phyloP scores from a whole-genome alignment of 2,888 invertebrate genomes.

The Herminia tarsipennalis region DNA sequence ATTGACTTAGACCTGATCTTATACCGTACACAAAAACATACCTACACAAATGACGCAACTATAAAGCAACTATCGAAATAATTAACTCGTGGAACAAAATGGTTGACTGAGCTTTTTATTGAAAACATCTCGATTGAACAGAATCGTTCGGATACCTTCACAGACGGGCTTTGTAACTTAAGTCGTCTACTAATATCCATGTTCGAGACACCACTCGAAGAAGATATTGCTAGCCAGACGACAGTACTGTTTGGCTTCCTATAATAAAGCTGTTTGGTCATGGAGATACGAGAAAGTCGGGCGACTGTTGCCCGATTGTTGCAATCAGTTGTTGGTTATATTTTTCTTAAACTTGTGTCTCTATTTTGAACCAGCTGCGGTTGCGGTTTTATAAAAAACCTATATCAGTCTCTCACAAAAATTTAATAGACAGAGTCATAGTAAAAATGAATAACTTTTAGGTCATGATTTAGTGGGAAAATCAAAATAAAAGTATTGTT shows the following conservation, averaged over 20 bases:
- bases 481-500: too few relatives aligned
- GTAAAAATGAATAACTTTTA: too few relatives aligned
- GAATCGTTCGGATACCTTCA: conserved; percentile 32
- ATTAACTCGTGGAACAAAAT: conserved; percentile 19
- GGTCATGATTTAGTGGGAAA: too few relatives aligned
- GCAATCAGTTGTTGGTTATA: background rate
- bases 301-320: background rate
- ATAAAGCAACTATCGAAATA: conserved; percentile 20
- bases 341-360: too few relatives aligned
- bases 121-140: conserved; percentile 42
- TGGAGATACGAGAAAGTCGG: conserved; percentile 1
- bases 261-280: conserved; percentile 18
- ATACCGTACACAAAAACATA: background rate
- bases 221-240: conserved; percentile 42
- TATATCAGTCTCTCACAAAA: too few relatives aligned
- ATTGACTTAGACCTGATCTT: background rate
- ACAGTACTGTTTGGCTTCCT: conserved; percentile 38
- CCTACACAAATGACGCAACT: conserved; percentile 1
- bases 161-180: conserved; percentile 40
- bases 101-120: conserved; percentile 32
- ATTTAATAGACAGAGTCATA: too few relatives aligned
- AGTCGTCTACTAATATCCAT: conserved; percentile 45
- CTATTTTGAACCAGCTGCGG: too few relatives aligned
- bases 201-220: conserved; percentile 37
- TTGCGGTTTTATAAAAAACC: too few relatives aligned